These are phyloP conservation scores for Drosophila buzzatii DNA, from an alignment of 2,888 invertebrate genomes.

Conservation along the genomic window DNA sequence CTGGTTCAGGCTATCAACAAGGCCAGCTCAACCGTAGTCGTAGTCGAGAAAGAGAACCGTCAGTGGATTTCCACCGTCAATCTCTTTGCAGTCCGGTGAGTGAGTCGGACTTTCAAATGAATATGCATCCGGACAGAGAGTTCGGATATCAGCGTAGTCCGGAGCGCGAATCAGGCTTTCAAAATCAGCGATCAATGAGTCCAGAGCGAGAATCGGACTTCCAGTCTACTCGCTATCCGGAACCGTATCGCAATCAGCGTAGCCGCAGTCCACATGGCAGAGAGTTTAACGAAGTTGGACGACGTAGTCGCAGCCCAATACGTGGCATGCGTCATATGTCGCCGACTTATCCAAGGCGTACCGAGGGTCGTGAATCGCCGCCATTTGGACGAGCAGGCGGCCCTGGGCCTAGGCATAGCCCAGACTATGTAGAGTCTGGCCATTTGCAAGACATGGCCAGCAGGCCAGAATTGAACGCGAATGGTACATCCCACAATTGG, in stretches of 20 bases:
- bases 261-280: conserved; percentile 10
- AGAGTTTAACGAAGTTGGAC: background rate
- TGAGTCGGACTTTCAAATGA: background rate
- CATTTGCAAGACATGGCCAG: background rate
- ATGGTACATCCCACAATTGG: background rate
- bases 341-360: background rate
- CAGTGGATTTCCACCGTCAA: background rate
- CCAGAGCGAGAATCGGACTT: background rate
- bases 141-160: background rate
- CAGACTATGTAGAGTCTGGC: background rate
- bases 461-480: background rate
- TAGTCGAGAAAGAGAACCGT: background rate
- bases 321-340: background rate
- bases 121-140: background rate
- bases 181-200: background rate
- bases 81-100: background rate
- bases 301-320: conserved; percentile 28
- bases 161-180: background rate
- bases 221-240: background rate
- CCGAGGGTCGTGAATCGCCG: background rate
- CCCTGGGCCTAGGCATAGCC: background rate
- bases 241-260: background rate
- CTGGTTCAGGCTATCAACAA: background rate
- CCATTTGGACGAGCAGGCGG: background rate
- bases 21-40: background rate